Percentiles rank a stretch among this genome's conserved stretches.
Evolutionary conservation across 2,113 vertebrate species (phyloP).

Genomic region (Amazona vittata): DNA sequence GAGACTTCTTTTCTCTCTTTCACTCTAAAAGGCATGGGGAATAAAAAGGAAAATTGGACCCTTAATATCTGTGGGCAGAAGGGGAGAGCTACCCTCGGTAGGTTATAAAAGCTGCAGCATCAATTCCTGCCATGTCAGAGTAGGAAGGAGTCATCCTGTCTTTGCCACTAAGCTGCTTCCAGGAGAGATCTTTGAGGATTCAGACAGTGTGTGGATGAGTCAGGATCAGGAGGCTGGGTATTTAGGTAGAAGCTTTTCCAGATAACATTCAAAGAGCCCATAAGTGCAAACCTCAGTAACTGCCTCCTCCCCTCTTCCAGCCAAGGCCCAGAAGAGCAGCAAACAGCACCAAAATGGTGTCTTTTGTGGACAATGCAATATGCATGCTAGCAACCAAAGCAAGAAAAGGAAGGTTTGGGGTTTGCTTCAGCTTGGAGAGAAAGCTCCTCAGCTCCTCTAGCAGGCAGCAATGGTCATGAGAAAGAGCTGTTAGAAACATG

Average conservation of each 20-base stretch:
- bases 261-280: neutral
- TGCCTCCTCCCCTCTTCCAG: neutral
- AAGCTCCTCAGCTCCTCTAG: neutral
- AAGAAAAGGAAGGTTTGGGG: neutral
- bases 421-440: neutral
- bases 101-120: neutral
- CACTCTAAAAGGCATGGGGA: slow-evolving; percentile 3
- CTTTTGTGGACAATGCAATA: neutral
- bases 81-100: neutral
- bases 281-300: neutral
- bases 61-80: neutral
- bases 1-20: slow-evolving; percentile 39
- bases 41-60: slow-evolving; percentile 47
- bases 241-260: neutral
- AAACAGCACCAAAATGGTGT: neutral
- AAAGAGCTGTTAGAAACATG: neutral
- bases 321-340: neutral
- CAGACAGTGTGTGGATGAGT: neutral
- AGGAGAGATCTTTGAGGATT: neutral
- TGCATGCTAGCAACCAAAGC: neutral
- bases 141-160: neutral
- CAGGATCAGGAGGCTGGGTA: neutral
- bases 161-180: neutral
- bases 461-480: neutral
- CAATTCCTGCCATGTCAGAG: neutral